Conservation (phyloP, 2,113 vertebrate species). For the Perca schrenkii region DNA sequence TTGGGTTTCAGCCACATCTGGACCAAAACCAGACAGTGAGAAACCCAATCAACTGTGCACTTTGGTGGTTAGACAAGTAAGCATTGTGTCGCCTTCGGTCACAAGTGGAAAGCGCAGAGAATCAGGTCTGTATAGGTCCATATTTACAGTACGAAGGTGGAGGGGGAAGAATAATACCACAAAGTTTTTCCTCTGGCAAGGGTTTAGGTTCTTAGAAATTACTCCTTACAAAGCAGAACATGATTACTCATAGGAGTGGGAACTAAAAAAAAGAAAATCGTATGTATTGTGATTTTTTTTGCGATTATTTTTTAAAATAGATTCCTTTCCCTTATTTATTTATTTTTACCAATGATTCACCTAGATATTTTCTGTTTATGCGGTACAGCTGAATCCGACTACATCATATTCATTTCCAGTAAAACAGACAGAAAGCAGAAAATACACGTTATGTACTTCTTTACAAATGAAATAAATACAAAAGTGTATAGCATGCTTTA, state of each 20-base stretch:
- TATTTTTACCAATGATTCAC: too few species aligned
- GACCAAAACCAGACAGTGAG: slow-evolving; percentile 65
- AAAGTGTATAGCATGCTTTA: not conserved
- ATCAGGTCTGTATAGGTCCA: slow-evolving; percentile 55
- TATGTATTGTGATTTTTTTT: too few species aligned
- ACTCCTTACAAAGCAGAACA: slow-evolving; percentile 41
- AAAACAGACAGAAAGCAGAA: too few species aligned
- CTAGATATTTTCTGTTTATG: too few species aligned
- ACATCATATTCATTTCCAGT: too few species aligned
- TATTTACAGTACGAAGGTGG: slow-evolving; percentile 55
- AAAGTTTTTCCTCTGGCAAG: slow-evolving; percentile 46
- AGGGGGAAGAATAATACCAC: slow-evolving; percentile 42
- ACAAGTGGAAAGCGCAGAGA: slow-evolving; percentile 49
- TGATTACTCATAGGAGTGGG: slow-evolving; percentile 3
- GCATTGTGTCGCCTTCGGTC: slow-evolving; percentile 64
- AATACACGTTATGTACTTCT: too few species aligned
- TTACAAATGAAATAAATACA: too few species aligned
- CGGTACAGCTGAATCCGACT: too few species aligned
- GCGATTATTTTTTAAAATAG: too few species aligned
- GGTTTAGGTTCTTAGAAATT: slow-evolving; percentile 44
- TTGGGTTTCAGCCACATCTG: slow-evolving; percentile 72
- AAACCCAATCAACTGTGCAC: slow-evolving; percentile 58
- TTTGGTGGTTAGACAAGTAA: slow-evolving; percentile 52
- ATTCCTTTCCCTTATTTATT: too few species aligned
- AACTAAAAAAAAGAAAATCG: too few species aligned